Conservation (phyloP, 2,797 vertebrate genomes). For the Oreortyx pictus region DNA sequence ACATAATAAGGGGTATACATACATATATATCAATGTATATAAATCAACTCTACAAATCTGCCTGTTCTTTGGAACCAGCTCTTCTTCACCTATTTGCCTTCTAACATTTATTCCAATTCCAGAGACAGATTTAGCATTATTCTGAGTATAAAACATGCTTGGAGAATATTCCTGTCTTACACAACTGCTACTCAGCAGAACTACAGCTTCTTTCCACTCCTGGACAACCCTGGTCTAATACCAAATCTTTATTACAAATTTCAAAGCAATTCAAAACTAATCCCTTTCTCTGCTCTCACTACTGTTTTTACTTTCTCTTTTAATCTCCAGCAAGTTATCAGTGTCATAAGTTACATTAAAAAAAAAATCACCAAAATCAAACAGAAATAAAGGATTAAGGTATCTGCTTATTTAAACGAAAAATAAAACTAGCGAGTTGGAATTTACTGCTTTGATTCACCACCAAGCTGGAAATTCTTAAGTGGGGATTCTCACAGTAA, state of each 20-base stretch:
- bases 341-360: too few relatives aligned
- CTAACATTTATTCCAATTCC: neutral
- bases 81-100: neutral
- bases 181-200: neutral
- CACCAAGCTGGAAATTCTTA: neutral
- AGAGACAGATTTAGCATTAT: neutral
- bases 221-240: neutral
- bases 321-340: neutral
- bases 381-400: neutral
- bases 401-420: neutral
- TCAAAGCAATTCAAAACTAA: neutral
- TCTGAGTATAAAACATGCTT: neutral
- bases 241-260: neutral
- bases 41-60: neutral
- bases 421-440: neutral
- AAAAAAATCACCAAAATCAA: too few relatives aligned
- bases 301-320: neutral
- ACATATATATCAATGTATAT: too few relatives aligned
- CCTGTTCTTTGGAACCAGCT: neutral
- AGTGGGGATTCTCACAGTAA: neutral
- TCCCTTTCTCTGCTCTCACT: neutral
- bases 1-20: neutral
- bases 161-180: neutral
- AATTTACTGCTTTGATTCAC: neutral
- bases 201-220: neutral